Percentiles rank a stretch among this genome's conserved stretches.
phyloP scores from a whole-genome alignment of 53 echinoderm and acorn worm genomes.

The Patiria pectinifera region DNA sequence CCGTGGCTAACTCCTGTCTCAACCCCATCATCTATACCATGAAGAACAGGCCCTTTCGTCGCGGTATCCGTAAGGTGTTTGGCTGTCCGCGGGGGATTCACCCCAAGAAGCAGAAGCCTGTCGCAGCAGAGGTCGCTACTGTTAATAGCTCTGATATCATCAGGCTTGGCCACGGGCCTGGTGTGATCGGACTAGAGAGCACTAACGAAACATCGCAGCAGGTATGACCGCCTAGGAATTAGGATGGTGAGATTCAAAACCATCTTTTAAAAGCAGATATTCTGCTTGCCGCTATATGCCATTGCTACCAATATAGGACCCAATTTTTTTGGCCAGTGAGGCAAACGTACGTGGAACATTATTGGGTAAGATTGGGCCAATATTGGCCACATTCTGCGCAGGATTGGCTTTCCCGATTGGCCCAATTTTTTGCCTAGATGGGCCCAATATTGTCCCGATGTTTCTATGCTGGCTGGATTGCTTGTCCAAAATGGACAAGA shows the following conservation, averaged over 20 bases:
- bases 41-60: conserved; percentile 54
- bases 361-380: too few species aligned
- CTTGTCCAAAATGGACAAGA: too few species aligned
- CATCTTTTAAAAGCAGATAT: neutral
- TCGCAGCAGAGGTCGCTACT: neutral
- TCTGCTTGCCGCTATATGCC: too few species aligned
- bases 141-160: conserved; percentile 19
- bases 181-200: conserved; percentile 32
- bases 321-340: too few species aligned
- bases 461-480: neutral
- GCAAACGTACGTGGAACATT: too few species aligned
- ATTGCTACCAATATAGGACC: too few species aligned
- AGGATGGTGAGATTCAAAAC: neutral
- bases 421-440: too few species aligned
- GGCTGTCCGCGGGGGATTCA: neutral
- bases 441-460: too few species aligned
- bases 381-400: too few species aligned
- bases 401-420: too few species aligned
- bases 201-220: conserved; percentile 33
- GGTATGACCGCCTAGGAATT: neutral
- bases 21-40: conserved; percentile 65
- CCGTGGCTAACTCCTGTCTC: conserved; percentile 58
- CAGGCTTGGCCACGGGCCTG: conserved; percentile 36
- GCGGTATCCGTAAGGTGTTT: conserved; percentile 27
- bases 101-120: neutral